Evolutionary conservation across 2,113 vertebrate genomes (phyloP).

Genomic region (Arenaria interpres): DNA sequence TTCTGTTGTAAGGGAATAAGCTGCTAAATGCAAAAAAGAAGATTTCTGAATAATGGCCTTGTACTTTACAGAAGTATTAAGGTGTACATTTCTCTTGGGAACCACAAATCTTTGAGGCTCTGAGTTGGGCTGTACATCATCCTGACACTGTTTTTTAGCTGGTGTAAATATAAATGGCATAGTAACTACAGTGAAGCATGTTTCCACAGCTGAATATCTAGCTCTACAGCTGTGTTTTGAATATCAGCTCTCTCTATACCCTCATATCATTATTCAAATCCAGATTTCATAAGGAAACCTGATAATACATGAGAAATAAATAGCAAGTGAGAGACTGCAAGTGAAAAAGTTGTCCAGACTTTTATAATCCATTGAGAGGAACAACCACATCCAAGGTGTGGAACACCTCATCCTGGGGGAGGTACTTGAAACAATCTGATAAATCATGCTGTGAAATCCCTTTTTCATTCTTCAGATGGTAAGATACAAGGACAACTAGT

Average conservation of each 20-base stretch:
- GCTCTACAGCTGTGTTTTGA: not conserved
- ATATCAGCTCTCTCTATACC: not conserved
- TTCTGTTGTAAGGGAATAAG: not conserved
- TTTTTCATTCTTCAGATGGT: not conserved
- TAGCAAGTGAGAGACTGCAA: not conserved
- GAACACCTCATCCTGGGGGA: not conserved
- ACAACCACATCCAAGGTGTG: not conserved
- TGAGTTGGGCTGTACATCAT: not conserved
- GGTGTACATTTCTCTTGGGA: not conserved
- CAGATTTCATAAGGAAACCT: not conserved
- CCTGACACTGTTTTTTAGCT: not conserved
- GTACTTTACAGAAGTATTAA: not conserved
- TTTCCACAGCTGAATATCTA: not conserved
- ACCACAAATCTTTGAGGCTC: not conserved
- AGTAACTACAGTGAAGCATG: not conserved
- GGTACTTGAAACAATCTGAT: not conserved
- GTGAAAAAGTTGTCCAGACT: not conserved
- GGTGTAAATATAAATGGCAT: not conserved
- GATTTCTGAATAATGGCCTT: not conserved
- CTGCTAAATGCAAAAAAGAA: constrained; percentile 2
- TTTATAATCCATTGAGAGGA: not conserved
- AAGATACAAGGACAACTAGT: not conserved
- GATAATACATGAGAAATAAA: not conserved
- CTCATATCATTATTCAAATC: not conserved
- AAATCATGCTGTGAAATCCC: not conserved